These are phyloP conservation scores for Ameiurus melas DNA, from an alignment of 2,113 vertebrate genomes.

Conservation along the genomic window DNA sequence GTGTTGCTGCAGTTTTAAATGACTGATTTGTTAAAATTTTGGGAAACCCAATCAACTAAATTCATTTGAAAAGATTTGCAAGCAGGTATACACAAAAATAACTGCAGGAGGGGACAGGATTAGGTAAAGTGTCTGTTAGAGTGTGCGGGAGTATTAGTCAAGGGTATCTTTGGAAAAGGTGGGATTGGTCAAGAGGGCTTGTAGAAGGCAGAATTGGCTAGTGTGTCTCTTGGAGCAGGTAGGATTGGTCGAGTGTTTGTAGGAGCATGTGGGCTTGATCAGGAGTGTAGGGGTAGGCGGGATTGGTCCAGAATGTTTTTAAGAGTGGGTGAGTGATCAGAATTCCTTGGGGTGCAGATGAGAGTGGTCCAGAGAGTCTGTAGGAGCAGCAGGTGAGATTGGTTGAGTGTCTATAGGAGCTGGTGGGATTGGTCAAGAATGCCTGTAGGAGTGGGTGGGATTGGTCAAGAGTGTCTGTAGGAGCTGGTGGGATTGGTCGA, in stretches of 20 bases:
- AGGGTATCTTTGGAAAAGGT: background rate
- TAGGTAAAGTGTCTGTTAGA: background rate
- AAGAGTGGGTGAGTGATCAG: background rate
- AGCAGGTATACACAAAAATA: background rate
- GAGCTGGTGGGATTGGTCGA: background rate
- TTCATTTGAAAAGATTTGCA: background rate
- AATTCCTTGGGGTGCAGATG: background rate
- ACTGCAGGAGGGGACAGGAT: background rate
- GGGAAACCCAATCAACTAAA: background rate
- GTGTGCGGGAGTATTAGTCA: background rate
- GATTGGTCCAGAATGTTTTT: too few species aligned
- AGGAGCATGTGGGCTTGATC: background rate
- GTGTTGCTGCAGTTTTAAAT: background rate
- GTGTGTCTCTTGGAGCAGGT: background rate
- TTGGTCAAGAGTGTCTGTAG: background rate
- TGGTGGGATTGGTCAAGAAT: background rate
- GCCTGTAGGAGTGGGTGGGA: background rate
- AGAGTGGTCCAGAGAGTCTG: background rate
- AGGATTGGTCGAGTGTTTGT: background rate
- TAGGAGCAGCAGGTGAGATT: background rate
- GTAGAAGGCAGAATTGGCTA: background rate
- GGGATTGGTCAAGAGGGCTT: background rate
- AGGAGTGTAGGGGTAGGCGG: background rate
- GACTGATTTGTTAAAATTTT: background rate
- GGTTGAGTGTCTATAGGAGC: background rate